These are phyloP conservation scores for Lithosia quadra DNA, from an alignment of 2,888 invertebrate species.

Conservation along the genomic window DNA sequence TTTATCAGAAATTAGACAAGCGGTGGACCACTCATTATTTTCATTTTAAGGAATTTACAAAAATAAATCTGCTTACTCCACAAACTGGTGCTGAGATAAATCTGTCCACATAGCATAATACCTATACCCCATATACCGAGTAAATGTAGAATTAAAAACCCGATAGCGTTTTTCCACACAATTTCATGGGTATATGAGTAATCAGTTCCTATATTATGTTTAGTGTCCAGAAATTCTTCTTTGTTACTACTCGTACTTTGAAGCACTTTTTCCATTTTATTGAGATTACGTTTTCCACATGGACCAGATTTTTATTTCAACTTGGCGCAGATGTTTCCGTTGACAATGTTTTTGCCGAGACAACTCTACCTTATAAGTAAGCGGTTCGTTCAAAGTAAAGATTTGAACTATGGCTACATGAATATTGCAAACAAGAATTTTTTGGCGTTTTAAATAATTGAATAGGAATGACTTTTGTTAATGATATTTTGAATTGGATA, in stretches of 20 bases:
- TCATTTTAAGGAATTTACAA: background rate
- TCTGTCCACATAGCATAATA: constrained; percentile 55
- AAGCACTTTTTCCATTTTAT: constrained; percentile 6
- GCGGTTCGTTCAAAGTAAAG: too few species aligned
- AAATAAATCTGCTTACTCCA: constrained; percentile 44
- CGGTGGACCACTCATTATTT: too few species aligned
- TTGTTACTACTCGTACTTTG: constrained; percentile 24
- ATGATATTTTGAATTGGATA: too few species aligned
- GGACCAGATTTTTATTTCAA: constrained; percentile 6
- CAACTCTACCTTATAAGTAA: too few species aligned
- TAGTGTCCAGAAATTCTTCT: constrained; percentile 30
- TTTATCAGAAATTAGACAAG: too few species aligned
- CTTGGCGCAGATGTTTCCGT: too few species aligned
- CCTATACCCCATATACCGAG: constrained; percentile 76
- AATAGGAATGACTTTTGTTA: too few species aligned
- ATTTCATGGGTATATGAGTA: constrained; percentile 79
- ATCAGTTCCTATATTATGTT: constrained; percentile 69
- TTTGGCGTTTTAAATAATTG: too few species aligned
- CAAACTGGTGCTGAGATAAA: constrained; percentile 32
- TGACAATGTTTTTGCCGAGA: too few species aligned
- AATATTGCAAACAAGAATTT: too few species aligned
- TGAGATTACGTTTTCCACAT: constrained; percentile 12
- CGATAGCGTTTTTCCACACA: constrained; percentile 89
- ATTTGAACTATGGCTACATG: too few species aligned
- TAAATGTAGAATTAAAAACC: constrained; percentile 85